Conservation (phyloP, 2,888 invertebrate species). For the Pimpla rufipes region DNA sequence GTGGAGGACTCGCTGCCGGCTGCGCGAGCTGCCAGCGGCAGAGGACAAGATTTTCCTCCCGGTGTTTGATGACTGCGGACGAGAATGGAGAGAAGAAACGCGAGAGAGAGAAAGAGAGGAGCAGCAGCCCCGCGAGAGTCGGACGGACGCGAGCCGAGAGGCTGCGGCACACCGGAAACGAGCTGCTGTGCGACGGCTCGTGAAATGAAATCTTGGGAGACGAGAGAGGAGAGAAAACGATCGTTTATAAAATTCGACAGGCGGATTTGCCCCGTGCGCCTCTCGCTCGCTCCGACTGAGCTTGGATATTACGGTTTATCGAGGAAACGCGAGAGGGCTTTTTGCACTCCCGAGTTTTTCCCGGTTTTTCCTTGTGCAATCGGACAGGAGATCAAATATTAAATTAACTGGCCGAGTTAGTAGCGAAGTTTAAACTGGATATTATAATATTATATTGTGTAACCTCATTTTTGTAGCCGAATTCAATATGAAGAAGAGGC, state of each 20-base stretch:
- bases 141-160: not conserved
- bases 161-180: slow-evolving; percentile 66
- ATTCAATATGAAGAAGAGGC: not conserved
- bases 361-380: no score
- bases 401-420: not conserved
- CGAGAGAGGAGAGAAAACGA: slow-evolving; percentile 71
- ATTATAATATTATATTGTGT: not conserved
- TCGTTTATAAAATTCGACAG: slow-evolving; percentile 81
- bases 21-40: slow-evolving; percentile 5
- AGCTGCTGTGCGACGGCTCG: slow-evolving; percentile 79
- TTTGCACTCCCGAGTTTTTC: not conserved
- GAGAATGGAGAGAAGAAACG: not conserved
- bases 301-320: slow-evolving; percentile 40
- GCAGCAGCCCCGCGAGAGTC: not conserved
- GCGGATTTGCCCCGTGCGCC: slow-evolving; percentile 64
- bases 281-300: not conserved
- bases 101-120: not conserved
- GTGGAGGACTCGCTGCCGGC: not conserved
- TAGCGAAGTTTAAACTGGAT: not conserved
- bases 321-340: not conserved
- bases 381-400: not conserved
- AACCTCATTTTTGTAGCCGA: no score
- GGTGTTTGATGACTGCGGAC: slow-evolving; percentile 9
- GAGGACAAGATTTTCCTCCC: not conserved
- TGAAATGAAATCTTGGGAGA: slow-evolving; percentile 80